A percentile compares a stretch with the other conserved stretches of the same genome.
These are phyloP conservation scores for Acleris sparsana DNA, from an alignment of 2,888 invertebrate genomes.

Conservation along the genomic window DNA sequence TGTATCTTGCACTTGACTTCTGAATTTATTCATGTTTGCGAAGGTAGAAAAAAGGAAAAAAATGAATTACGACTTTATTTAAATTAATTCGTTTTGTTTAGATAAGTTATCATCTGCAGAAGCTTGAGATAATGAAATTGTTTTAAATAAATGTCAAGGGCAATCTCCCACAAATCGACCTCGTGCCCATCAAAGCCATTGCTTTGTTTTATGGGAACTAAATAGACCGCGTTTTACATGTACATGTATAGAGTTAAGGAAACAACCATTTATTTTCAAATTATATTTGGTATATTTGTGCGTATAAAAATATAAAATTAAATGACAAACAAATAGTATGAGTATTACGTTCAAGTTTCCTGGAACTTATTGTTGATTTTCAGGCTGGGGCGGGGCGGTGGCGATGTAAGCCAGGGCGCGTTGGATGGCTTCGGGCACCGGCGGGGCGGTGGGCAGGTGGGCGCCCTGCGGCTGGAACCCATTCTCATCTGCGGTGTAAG, in stretches of 20 bases:
- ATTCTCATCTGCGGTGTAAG: conserved; percentile 88
- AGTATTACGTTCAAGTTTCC: conserved; percentile 46
- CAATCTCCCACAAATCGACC: no score
- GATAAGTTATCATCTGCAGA: no score
- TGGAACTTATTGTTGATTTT: conserved; percentile 51
- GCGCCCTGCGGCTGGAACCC: conserved; percentile 86
- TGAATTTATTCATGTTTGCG: no score
- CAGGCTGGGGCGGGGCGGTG: conserved; percentile 80
- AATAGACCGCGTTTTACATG: neutral
- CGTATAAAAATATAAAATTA: conserved; percentile 58
- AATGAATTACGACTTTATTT: no score
- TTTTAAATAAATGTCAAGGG: no score
- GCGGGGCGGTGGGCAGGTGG: conserved; percentile 87
- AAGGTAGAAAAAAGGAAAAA: no score
- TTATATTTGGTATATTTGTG: conserved; percentile 41
- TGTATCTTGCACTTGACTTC: no score
- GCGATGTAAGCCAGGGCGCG: conserved; percentile 86
- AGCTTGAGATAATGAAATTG: no score
- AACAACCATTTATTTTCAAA: conserved; percentile 21
- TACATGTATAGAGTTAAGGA: neutral
- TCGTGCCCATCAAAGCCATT: no score
- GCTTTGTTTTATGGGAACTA: no score
- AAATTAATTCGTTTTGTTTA: no score
- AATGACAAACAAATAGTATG: conserved; percentile 49
- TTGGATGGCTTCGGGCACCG: conserved; percentile 88